A percentile compares a stretch with the other conserved stretches of the same genome.
phyloP scores from a whole-genome alignment of 2,113 vertebrate genomes.

The Chascanopsetta lugubris region DNA sequence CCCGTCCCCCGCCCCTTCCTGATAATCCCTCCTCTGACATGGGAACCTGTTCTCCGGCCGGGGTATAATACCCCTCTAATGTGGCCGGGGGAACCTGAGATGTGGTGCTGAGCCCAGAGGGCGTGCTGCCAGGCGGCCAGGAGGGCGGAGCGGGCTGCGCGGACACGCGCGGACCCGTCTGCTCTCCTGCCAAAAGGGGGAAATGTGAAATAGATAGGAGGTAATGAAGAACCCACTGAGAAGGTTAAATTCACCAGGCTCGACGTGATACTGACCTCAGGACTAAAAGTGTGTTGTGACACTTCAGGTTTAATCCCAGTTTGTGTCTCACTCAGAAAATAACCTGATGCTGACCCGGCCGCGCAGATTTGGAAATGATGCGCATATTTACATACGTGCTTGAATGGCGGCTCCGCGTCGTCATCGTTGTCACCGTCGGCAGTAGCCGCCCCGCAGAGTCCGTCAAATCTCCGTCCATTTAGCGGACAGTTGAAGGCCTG shows the following conservation, averaged over 20 bases:
- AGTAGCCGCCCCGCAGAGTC: conserved; percentile 12
- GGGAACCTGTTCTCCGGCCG: conserved; percentile 82
- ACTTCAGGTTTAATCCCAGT: neutral
- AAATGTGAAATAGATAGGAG: conserved; percentile 24
- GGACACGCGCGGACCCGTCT: conserved; percentile 74
- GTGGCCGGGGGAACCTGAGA: conserved; percentile 86
- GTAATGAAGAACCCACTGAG: neutral
- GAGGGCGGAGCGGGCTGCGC: conserved; percentile 46
- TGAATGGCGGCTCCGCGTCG: conserved; percentile 8
- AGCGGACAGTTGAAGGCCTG: conserved; percentile 43
- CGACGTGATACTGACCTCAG: neutral
- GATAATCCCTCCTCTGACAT: conserved; percentile 1
- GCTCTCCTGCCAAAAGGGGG: conserved; percentile 18
- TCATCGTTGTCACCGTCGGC: conserved; percentile 16
- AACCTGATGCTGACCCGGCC: neutral
- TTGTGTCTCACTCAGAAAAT: neutral
- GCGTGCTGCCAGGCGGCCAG: conserved; percentile 76
- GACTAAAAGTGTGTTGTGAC: neutral
- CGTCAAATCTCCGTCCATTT: conserved; percentile 26
- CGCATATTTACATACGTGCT: conserved; percentile 6
- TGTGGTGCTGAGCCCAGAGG: conserved; percentile 78
- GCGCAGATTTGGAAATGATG: neutral
- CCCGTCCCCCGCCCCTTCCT: neutral
- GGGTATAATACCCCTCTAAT: conserved; percentile 85
- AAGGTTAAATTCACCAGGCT: conserved; percentile 4